These are phyloP conservation scores for Drosophila sordidula DNA, from an alignment of 2,888 invertebrate species.

Conservation along the genomic window DNA sequence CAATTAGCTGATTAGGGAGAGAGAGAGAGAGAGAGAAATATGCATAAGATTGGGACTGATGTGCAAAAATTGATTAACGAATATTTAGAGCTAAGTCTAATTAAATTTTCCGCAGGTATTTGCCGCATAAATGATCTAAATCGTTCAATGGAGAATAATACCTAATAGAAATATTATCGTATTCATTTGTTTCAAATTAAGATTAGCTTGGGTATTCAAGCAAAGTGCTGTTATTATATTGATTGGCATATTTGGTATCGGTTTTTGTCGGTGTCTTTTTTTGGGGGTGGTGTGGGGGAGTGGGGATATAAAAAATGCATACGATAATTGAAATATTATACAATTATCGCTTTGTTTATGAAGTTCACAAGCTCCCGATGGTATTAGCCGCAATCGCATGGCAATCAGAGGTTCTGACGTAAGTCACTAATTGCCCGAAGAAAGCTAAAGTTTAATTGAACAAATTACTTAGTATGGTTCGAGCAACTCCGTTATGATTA, in stretches of 20 bases:
- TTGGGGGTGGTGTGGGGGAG: no score
- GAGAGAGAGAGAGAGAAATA: not conserved
- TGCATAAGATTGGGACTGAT: not conserved
- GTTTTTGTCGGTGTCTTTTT: no score
- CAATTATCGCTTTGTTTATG: conserved; percentile 20
- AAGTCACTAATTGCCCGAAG: conserved; percentile 18
- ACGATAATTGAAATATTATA: conserved; percentile 27
- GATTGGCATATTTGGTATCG: conserved; percentile 35
- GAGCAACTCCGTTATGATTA: conserved; percentile 2
- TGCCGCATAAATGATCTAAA: no score
- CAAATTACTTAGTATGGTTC: conserved; percentile 2
- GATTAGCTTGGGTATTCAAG: conserved; percentile 1
- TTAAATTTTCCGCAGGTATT: not conserved
- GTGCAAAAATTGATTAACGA: not conserved
- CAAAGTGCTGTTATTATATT: no score
- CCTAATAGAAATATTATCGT: not conserved
- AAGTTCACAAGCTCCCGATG: conserved; percentile 24
- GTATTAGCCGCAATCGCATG: not conserved
- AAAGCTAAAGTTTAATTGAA: conserved; percentile 4
- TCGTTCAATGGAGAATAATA: not conserved
- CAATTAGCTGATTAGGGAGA: conserved; percentile 13
- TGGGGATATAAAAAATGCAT: no score
- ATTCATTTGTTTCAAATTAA: not conserved
- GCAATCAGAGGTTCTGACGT: conserved; percentile 17
- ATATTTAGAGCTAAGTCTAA: conserved; percentile 3